Conservation (phyloP, 2,888 invertebrate genomes). For the Caenorhabditis sulstoni region DNA sequence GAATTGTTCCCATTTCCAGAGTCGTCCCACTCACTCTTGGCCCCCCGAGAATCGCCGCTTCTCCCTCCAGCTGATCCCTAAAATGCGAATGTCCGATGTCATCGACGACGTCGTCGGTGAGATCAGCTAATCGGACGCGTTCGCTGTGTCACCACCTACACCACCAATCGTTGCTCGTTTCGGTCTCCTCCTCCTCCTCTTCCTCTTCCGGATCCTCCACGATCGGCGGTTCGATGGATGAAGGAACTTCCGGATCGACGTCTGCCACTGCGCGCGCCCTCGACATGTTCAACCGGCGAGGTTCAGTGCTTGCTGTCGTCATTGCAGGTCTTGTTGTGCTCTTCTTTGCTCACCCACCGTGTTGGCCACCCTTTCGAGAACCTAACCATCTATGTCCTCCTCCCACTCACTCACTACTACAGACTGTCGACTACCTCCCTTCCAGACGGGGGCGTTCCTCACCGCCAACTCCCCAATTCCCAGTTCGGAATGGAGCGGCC, state of each 20-base stretch:
- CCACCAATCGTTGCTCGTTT: constrained; percentile 35
- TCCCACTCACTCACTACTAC: constrained; percentile 3
- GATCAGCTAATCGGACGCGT: constrained; percentile 61
- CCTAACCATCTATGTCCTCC: constrained; percentile 36
- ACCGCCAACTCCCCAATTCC: constrained; percentile 13
- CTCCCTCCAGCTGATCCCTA: constrained; percentile 13
- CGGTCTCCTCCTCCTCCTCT: constrained; percentile 17
- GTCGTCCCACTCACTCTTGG: constrained; percentile 43
- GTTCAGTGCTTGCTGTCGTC: constrained; percentile 73
- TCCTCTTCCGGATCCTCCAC: constrained; percentile 26
- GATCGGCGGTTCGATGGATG: constrained; percentile 46
- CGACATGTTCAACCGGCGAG: constrained; percentile 74
- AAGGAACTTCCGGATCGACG: constrained; percentile 35
- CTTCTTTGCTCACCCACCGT: constrained; percentile 54
- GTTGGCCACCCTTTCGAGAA: constrained; percentile 8
- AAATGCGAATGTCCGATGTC: constrained; percentile 55
- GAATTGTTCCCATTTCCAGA: constrained; percentile 28
- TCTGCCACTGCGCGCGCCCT: constrained; percentile 67
- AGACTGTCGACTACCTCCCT: no score
- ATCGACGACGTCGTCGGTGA: constrained; percentile 60
- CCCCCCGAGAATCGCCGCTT: constrained; percentile 36
- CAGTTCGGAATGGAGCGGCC: constrained; percentile 11
- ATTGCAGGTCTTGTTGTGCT: constrained; percentile 69
- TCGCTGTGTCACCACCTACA: constrained; percentile 54
- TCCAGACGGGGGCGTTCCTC: neutral